Percentiles rank a stretch among this genome's conserved stretches.
Evolutionary conservation across 2,113 vertebrate species (phyloP).

Genomic region (Tyto alba): DNA sequence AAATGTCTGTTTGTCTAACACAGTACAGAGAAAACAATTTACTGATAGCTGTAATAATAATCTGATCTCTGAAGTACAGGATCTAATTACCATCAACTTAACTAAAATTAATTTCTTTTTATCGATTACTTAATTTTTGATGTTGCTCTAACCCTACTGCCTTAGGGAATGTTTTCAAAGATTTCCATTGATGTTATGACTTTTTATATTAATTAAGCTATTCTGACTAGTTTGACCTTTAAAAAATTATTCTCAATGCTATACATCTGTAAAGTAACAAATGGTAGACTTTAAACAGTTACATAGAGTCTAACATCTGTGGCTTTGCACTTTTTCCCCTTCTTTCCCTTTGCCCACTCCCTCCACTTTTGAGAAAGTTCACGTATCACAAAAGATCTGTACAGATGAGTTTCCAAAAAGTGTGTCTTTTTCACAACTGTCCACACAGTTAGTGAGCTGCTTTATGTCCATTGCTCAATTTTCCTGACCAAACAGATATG

Average conservation of each 20-base stretch:
- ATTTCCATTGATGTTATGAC: neutral
- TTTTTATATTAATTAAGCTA: constrained; percentile 35
- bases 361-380: neutral
- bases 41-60: neutral
- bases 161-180: constrained; percentile 17
- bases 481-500: neutral
- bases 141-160: neutral
- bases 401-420: neutral
- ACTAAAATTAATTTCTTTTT: constrained; percentile 43
- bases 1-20: neutral
- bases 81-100: constrained; percentile 37
- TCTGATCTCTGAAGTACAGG: neutral
- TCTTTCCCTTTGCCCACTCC: neutral
- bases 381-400: neutral
- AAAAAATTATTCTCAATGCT: neutral
- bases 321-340: neutral
- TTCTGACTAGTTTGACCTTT: constrained; percentile 16
- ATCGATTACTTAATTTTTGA: constrained; percentile 28
- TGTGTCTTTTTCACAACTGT: neutral
- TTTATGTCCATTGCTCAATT: neutral
- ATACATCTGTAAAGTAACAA: neutral
- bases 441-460: neutral
- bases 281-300: neutral
- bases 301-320: neutral
- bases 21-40: neutral